These are phyloP conservation scores for Cotesia congregata DNA, from an alignment of 2,888 invertebrate species.

Conservation along the genomic window DNA sequence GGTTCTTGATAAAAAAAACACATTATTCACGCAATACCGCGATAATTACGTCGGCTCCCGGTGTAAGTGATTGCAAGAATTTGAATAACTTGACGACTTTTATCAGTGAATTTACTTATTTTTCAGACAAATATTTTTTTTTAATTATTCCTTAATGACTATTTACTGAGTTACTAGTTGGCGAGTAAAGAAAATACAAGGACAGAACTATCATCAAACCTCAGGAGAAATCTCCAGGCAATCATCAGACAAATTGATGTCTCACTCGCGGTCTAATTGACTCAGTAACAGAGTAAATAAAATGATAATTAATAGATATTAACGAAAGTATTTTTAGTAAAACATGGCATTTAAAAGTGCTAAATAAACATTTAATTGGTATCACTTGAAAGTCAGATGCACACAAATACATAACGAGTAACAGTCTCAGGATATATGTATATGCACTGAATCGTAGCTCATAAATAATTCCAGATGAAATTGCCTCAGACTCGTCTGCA, in stretches of 20 bases:
- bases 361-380: slow-evolving; percentile 2
- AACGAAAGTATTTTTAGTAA: neutral
- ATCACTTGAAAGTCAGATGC: slow-evolving; percentile 16
- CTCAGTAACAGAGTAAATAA: slow-evolving; percentile 44
- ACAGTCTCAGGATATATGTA: neutral
- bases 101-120: slow-evolving; percentile 21
- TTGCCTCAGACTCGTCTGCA: slow-evolving; percentile 48
- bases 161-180: too few relatives aligned
- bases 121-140: neutral
- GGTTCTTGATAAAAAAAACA: slow-evolving; percentile 64
- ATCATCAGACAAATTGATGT: slow-evolving; percentile 47
- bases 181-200: too few relatives aligned
- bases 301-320: neutral
- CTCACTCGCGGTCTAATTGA: slow-evolving; percentile 53
- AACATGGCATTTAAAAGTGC: neutral
- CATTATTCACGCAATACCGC: slow-evolving; percentile 64
- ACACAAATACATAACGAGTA: slow-evolving; percentile 17
- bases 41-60: slow-evolving; percentile 62
- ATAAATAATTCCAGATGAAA: slow-evolving; percentile 55
- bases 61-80: slow-evolving; percentile 42
- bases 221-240: slow-evolving; percentile 28
- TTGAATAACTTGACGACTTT: slow-evolving; percentile 44
- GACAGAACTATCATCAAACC: too few relatives aligned
- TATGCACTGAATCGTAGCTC: slow-evolving; percentile 33
- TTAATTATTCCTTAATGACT: too few relatives aligned